Percentiles rank a stretch among this genome's conserved stretches.
These are phyloP conservation scores for Papilio demoleus DNA, from an alignment of 2,888 invertebrate genomes.

Conservation along the genomic window DNA sequence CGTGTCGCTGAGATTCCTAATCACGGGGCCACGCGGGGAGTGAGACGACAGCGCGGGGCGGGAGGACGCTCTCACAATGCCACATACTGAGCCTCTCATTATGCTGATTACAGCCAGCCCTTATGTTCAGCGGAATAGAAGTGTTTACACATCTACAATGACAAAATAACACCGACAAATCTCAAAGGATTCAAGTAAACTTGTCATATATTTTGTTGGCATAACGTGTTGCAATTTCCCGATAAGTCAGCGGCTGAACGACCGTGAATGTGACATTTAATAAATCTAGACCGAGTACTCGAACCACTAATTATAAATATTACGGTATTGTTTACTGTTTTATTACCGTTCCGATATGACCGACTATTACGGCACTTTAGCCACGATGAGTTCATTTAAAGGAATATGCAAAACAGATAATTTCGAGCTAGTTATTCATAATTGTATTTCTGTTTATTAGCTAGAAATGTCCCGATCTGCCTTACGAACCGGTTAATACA, in stretches of 20 bases:
- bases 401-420: constrained; percentile 69
- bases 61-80: constrained; percentile 37
- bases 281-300: background rate
- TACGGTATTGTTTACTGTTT: constrained; percentile 46
- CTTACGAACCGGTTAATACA: constrained; percentile 59
- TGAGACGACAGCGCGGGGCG: constrained; percentile 7
- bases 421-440: constrained; percentile 74
- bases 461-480: constrained; percentile 60
- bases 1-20: constrained; percentile 55
- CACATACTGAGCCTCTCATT: constrained; percentile 27
- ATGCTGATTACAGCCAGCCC: constrained; percentile 33
- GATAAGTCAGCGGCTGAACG: background rate
- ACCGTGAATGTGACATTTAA: constrained; percentile 14
- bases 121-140: constrained; percentile 1
- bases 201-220: background rate
- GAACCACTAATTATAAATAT: constrained; percentile 12
- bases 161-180: background rate
- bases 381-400: constrained; percentile 8
- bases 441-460: constrained; percentile 65
- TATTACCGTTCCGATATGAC: constrained; percentile 35
- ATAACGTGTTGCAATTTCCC: background rate
- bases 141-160: constrained; percentile 14
- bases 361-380: background rate
- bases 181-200: background rate
- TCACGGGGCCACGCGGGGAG: constrained; percentile 48